A percentile compares a stretch with the other conserved stretches of the same genome.
phyloP scores from a whole-genome alignment of 2,888 invertebrate genomes.

The Spilosoma lubricipeda region DNA sequence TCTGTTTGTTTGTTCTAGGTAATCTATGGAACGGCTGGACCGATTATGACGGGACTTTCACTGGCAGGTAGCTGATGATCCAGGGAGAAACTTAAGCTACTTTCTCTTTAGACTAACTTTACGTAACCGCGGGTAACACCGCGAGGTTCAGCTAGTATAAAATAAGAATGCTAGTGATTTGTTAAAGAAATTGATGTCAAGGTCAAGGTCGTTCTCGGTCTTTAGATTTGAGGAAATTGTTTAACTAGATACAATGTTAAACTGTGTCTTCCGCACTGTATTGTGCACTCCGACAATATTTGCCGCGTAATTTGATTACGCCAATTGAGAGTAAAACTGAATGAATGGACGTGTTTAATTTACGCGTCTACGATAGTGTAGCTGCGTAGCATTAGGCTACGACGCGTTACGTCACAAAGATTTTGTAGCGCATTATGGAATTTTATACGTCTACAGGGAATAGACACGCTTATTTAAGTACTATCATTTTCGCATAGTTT shows the following conservation, averaged over 20 bases:
- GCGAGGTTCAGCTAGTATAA: no score
- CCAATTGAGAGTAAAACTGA: slow-evolving; percentile 31
- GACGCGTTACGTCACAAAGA: not conserved
- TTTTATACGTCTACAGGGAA: not conserved
- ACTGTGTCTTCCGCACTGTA: slow-evolving; percentile 38
- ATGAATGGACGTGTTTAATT: slow-evolving; percentile 1
- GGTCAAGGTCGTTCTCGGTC: slow-evolving; percentile 35
- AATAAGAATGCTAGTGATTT: not conserved
- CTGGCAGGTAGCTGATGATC: no score
- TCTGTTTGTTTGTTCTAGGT: no score
- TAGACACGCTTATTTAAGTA: no score
- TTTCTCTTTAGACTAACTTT: no score
- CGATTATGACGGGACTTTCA: no score
- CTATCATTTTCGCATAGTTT: no score
- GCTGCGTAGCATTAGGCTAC: slow-evolving; percentile 6
- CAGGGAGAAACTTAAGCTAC: no score
- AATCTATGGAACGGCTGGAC: no score
- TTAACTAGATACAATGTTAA: slow-evolving; percentile 25
- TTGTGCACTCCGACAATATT: slow-evolving; percentile 23
- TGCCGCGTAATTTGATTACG: slow-evolving; percentile 43
- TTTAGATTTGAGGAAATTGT: slow-evolving; percentile 24
- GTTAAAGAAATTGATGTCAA: slow-evolving; percentile 9
- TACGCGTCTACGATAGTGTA: slow-evolving; percentile 18
- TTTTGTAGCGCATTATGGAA: not conserved
- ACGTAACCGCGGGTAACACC: no score